A percentile compares a stretch with the other conserved stretches of the same genome.
phyloP scores from a whole-genome alignment of 2,888 invertebrate species.

The Lomographa bimaculata region DNA sequence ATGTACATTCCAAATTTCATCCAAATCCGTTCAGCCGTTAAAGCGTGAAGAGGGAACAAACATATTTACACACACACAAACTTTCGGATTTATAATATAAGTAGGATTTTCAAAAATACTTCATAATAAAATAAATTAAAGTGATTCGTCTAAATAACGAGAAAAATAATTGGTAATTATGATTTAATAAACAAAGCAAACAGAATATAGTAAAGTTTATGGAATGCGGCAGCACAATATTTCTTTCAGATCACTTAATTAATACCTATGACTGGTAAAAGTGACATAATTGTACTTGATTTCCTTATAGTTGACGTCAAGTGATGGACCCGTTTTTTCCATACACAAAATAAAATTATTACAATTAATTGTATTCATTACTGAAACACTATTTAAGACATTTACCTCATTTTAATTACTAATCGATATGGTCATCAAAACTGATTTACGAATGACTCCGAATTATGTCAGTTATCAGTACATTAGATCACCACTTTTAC shows the following conservation, averaged over 20 bases:
- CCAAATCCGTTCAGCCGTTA: too few relatives aligned
- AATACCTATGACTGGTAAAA: slow-evolving; percentile 1
- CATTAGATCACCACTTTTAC: slow-evolving; percentile 36
- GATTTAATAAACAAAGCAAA: too few relatives aligned
- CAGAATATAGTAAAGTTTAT: too few relatives aligned
- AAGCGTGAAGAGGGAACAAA: too few relatives aligned
- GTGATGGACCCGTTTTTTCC: slow-evolving; percentile 5
- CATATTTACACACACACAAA: too few relatives aligned
- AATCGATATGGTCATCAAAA: slow-evolving; percentile 6
- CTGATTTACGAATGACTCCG: slow-evolving; percentile 11
- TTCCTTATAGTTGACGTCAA: slow-evolving; percentile 7
- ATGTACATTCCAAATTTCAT: too few relatives aligned
- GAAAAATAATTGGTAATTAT: too few relatives aligned
- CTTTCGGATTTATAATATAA: too few relatives aligned
- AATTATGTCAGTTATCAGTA: slow-evolving; percentile 9
- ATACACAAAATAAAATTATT: not conserved
- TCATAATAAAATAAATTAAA: too few relatives aligned
- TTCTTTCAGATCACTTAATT: not conserved
- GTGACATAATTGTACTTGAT: slow-evolving; percentile 2
- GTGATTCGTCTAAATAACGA: too few relatives aligned
- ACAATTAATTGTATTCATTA: slow-evolving; percentile 4
- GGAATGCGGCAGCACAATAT: not conserved
- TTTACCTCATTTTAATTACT: slow-evolving; percentile 20
- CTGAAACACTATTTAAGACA: slow-evolving; percentile 11
- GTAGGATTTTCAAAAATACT: too few relatives aligned